A percentile compares a stretch with the other conserved stretches of the same genome.
Evolutionary conservation across 2,113 vertebrate species (phyloP).

Genomic region (Vombatus ursinus): DNA sequence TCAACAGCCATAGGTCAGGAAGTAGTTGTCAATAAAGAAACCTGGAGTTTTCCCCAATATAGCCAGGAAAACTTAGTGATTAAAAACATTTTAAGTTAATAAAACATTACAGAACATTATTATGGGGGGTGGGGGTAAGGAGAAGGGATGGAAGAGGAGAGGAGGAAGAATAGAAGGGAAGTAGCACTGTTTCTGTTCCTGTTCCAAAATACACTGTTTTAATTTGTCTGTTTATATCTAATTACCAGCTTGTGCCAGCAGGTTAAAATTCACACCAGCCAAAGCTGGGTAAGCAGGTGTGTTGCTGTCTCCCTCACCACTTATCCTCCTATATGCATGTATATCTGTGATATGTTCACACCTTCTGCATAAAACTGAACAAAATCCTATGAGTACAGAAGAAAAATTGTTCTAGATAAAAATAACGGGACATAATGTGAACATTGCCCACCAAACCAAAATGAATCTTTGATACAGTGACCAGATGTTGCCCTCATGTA

Average conservation of each 20-base stretch:
- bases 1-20: constrained; percentile 59
- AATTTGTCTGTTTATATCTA: constrained; percentile 70
- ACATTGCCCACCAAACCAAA: background rate
- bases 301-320: constrained; percentile 55
- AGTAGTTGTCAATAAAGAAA: constrained; percentile 54
- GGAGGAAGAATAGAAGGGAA: background rate
- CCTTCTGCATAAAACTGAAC: background rate
- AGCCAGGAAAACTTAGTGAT: constrained; percentile 55
- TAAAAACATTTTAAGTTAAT: constrained; percentile 58
- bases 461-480: background rate
- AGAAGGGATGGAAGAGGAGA: background rate
- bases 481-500: background rate
- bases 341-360: background rate
- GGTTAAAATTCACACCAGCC: constrained; percentile 58
- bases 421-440: background rate
- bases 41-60: constrained; percentile 34
- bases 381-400: background rate
- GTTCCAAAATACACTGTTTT: constrained; percentile 59
- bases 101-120: constrained; percentile 47
- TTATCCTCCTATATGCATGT: constrained; percentile 7
- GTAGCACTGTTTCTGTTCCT: constrained; percentile 49
- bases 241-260: constrained; percentile 66
- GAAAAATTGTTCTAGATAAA: background rate
- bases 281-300: constrained; percentile 54
- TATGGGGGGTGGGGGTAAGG: background rate